Evolutionary conservation across 2,797 vertebrate genomes (phyloP).

Genomic region (Tympanoctomys barrerae): DNA sequence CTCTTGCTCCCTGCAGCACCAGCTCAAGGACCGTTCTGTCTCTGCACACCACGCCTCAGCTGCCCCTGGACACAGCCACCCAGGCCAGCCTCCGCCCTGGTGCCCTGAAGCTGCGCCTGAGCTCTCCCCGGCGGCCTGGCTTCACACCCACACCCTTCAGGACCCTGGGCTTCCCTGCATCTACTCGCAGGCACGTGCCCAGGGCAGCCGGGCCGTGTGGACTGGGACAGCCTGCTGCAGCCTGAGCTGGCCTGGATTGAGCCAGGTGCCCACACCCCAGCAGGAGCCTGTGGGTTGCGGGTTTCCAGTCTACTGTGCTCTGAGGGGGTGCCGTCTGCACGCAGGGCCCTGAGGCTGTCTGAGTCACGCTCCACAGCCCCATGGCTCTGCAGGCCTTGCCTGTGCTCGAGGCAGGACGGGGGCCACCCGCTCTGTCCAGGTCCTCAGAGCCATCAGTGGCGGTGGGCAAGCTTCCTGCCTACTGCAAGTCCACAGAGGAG

Average conservation of each 20-base stretch:
- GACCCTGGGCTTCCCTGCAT: not conserved
- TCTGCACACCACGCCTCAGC: not conserved
- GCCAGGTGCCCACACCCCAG: not conserved
- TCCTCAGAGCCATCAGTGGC: not conserved
- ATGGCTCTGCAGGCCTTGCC: not conserved
- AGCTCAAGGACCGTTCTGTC: rapidly evolving
- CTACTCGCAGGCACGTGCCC: not conserved
- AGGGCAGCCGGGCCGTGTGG: not conserved
- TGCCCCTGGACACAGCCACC: not conserved
- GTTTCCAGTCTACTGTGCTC: not conserved
- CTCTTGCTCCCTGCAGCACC: not conserved
- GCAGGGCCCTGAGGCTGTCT: not conserved
- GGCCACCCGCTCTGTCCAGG: not conserved
- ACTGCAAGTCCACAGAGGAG: not conserved
- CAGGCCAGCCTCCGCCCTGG: not conserved
- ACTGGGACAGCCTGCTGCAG: not conserved
- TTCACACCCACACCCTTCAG: not conserved
- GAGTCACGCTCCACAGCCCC: not conserved
- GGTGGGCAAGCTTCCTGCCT: not conserved
- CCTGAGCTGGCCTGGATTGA: too few relatives aligned
- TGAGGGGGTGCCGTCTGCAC: not conserved
- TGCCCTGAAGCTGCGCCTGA: not conserved
- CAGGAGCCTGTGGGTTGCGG: not conserved
- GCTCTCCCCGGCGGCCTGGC: not conserved
- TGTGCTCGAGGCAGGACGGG: not conserved